Percentiles rank a stretch among this genome's conserved stretches.
Evolutionary conservation across 2,797 vertebrate species (phyloP).

Genomic region (Silurus aristotelis): DNA sequence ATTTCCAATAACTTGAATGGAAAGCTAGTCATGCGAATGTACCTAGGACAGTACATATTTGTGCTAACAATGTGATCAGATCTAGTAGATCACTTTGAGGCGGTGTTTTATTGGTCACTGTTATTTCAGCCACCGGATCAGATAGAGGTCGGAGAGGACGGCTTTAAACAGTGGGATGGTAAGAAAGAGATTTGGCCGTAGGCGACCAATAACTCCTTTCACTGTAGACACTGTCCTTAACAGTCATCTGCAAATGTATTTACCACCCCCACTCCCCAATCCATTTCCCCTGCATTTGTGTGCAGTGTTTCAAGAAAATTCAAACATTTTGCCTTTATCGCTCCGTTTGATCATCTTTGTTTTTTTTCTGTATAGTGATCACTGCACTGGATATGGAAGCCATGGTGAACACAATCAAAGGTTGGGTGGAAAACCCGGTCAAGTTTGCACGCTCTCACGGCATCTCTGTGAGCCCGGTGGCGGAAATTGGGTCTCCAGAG

Average conservation of each 20-base stretch:
- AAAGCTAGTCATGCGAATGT: not conserved
- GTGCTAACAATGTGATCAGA: conserved; percentile 64
- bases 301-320: conserved; percentile 27
- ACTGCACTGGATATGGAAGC: conserved; percentile 93
- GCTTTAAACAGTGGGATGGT: conserved; percentile 93
- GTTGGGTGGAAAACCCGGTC: conserved; percentile 85
- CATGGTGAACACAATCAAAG: conserved; percentile 88
- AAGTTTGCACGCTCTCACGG: conserved; percentile 94
- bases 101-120: conserved; percentile 84
- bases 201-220: conserved; percentile 47
- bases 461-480: conserved; percentile 66
- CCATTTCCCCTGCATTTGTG: conserved; percentile 26
- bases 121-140: conserved; percentile 91
- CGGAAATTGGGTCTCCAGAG: conserved; percentile 64
- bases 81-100: conserved; percentile 70
- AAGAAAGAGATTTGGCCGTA: conserved; percentile 68
- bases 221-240: conserved; percentile 44
- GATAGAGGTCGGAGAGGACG: conserved; percentile 86
- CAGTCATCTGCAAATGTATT: conserved; percentile 27
- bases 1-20: not conserved
- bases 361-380: conserved; percentile 73
- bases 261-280: not conserved
- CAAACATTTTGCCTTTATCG: not conserved
- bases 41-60: not conserved
- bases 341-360: not conserved